Evolutionary conservation across 2,797 vertebrate genomes (phyloP), one percentile per base, ranked within the genome.

Genomic region (Poeciliopsis turneri): DNA sequence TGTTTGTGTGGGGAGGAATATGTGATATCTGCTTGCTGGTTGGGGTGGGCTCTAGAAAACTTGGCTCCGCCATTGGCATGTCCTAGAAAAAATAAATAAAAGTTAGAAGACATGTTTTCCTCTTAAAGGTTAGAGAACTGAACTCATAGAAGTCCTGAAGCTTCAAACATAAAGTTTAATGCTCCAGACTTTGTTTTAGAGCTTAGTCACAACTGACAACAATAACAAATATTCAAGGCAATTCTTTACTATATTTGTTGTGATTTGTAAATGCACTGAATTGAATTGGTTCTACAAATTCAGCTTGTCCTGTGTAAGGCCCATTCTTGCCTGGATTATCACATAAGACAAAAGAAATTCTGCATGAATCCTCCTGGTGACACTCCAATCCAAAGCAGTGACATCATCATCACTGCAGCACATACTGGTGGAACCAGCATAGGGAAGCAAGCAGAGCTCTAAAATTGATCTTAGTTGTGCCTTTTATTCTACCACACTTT

Each of bases 21-120:
- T 0, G 91, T 94, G 61, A 93, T 86, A 2, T 97, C 88, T 59
- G 82, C 73, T 2, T 78, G 87, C 3, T 84, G 93, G 5, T 77
- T 53, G 15, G 77, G 23, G 71, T 77, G 71, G 0, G 82, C 33
- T 0, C 73, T 82, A 3, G 95, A 72, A 72, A 96, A 95, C 81
- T 94, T 92, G 41, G 97, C 90, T 0, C 95, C 95, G 51, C 97
- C 97, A 0, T 99, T 98, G 88, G 95, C 96, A 86, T 94, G 95
- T 1, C 93, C 96, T 95, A 85, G 66, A 39, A 78, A 80, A 49
- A 79, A n/a, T 82, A 15, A 72, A 82, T 3, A 47, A 43, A 23
- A 36, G 30, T 33, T 30, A 61, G n/a, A 33, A 23, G n/a, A 23
- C 9, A 23, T 2, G 18, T 69, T 43, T 68, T 69, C 18, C 64